phyloP scores from a whole-genome alignment of 1,140 invertebrate species.

The Centruroides sculpturatus region DNA sequence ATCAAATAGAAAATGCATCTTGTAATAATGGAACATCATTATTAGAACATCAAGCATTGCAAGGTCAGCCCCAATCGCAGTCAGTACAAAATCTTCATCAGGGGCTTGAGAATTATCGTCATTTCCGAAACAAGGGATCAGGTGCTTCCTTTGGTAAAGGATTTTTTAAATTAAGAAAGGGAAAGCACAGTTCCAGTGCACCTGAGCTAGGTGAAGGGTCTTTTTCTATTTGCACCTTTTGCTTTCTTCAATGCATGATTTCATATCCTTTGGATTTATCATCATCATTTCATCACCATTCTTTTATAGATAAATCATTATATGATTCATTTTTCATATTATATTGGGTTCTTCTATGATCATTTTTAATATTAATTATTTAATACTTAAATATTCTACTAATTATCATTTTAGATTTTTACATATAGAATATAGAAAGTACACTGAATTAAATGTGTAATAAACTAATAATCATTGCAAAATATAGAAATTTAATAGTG shows the following conservation, averaged over 20 bases:
- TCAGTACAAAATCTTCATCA: constrained; percentile 10
- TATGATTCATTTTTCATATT: too few species aligned
- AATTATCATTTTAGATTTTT: too few species aligned
- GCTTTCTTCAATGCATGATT: neutral
- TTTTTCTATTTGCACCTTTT: constrained; percentile 1
- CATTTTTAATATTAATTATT: too few species aligned
- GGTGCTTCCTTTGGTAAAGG: constrained; percentile 55
- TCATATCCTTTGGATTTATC: neutral
- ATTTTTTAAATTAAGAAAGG: constrained; percentile 38
- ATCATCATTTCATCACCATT: neutral
- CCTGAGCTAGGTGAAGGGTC: constrained; percentile 67
- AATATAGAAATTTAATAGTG: too few species aligned
- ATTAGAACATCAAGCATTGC: neutral
- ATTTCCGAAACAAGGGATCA: constrained; percentile 14
- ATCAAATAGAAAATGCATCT: neutral
- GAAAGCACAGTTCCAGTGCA: constrained; percentile 63
- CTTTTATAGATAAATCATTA: neutral
- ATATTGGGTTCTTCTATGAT: too few species aligned
- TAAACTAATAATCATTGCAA: too few species aligned
- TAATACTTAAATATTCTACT: too few species aligned
- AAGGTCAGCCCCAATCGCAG: constrained; percentile 6
- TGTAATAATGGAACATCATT: neutral
- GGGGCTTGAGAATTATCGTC: neutral
- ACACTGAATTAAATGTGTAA: too few species aligned
- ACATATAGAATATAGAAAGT: too few species aligned